These are phyloP conservation scores for Macrotis lagotis DNA, from an alignment of 2,113 vertebrate species.

Conservation along the genomic window DNA sequence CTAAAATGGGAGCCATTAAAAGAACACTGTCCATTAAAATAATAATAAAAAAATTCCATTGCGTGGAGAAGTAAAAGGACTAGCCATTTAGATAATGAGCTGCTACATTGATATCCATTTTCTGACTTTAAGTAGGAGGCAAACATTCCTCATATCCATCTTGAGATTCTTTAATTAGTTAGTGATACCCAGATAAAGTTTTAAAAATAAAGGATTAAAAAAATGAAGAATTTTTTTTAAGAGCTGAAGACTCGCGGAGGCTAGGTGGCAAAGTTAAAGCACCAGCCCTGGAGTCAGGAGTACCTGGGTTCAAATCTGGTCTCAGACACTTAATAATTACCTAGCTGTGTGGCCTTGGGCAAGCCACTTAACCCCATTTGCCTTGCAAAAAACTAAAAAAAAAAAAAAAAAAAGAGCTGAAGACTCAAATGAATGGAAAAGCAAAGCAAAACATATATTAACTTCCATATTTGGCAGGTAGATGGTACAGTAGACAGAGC, in stretches of 20 bases:
- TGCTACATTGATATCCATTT: neutral
- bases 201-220: neutral
- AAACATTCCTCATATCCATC: neutral
- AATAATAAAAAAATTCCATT: neutral
- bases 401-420: no score
- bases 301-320: no score
- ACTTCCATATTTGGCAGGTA: neutral
- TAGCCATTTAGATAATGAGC: neutral
- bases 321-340: no score
- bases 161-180: neutral
- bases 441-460: neutral
- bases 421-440: neutral
- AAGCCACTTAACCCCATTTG: no score
- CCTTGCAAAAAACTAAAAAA: no score
- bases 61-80: neutral
- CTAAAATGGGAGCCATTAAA: neutral
- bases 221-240: no score
- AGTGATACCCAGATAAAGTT: neutral
- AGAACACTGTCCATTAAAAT: neutral
- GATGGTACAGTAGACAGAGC: neutral
- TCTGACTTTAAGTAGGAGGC: neutral
- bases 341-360: no score
- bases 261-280: no score
- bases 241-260: no score
- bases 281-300: no score